Evolutionary conservation across 2,797 vertebrate species (phyloP).

Genomic region (Chrosomus eos): DNA sequence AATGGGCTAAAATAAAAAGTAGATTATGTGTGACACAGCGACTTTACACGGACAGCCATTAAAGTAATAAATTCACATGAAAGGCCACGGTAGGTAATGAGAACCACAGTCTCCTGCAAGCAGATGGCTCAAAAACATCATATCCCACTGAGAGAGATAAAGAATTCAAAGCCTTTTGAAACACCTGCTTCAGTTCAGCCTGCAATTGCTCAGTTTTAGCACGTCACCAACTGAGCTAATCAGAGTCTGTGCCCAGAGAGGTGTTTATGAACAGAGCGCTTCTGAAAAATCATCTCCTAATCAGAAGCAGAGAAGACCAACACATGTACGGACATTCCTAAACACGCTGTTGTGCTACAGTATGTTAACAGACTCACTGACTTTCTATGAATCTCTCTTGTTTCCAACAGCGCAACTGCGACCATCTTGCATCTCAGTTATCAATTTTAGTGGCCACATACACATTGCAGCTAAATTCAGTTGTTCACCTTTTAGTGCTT

Average conservation of each 20-base stretch:
- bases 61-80: slow-evolving; percentile 46
- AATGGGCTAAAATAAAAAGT: background rate
- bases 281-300: slow-evolving; percentile 40
- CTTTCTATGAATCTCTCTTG: background rate
- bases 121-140: slow-evolving; percentile 53
- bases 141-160: slow-evolving; percentile 51
- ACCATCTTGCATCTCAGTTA: background rate
- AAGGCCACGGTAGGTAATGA: slow-evolving; percentile 41
- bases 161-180: slow-evolving; percentile 48
- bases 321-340: slow-evolving; percentile 23
- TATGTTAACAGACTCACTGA: background rate
- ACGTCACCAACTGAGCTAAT: slow-evolving; percentile 41
- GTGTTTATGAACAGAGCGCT: slow-evolving; percentile 31
- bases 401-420: background rate
- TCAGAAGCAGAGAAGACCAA: slow-evolving; percentile 21
- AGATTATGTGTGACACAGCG: background rate
- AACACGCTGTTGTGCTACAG: slow-evolving; percentile 21
- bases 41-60: slow-evolving; percentile 32
- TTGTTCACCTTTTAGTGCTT: background rate
- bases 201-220: slow-evolving; percentile 41
- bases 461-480: background rate
- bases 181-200: slow-evolving; percentile 45
- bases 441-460: background rate
- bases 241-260: slow-evolving; percentile 26
- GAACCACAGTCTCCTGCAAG: slow-evolving; percentile 42